A percentile compares a stretch with the other conserved stretches of the same genome.
Evolutionary conservation across 1,140 invertebrate genomes (phyloP).

Genomic region (Whitmania pigra): DNA sequence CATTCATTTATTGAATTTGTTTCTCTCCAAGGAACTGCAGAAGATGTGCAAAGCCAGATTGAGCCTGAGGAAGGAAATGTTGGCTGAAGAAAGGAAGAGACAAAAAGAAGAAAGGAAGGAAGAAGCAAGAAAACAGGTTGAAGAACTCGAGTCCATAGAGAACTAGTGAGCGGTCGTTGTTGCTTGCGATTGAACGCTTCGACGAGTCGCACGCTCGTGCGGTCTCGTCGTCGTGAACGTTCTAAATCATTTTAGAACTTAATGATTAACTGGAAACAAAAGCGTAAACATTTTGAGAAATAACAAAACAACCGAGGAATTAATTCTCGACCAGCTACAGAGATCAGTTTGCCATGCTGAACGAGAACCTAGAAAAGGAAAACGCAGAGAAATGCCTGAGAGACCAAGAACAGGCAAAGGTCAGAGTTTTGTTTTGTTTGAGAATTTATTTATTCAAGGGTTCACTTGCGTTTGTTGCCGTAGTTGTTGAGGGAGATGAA

Average conservation of each 20-base stretch:
- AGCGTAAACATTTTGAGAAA: neutral
- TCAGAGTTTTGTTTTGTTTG: neutral
- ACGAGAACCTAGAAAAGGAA: neutral
- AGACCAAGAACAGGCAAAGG: neutral
- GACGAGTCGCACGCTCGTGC: neutral
- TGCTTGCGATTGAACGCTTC: neutral
- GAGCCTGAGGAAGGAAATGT: neutral
- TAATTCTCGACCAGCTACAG: neutral
- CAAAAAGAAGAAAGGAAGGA: neutral
- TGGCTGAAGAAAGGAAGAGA: neutral
- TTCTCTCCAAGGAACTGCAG: neutral
- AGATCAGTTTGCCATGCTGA: slow-evolving; percentile 8
- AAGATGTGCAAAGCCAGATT: neutral
- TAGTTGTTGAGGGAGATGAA: neutral
- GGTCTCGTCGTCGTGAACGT: neutral
- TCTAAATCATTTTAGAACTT: neutral
- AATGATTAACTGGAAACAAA: neutral
- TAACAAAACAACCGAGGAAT: neutral
- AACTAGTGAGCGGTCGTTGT: slow-evolving; percentile 1
- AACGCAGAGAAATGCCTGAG: neutral
- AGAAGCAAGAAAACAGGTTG: slow-evolving; percentile 1
- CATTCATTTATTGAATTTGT: neutral
- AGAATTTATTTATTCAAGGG: neutral
- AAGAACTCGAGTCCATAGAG: slow-evolving; percentile 2
- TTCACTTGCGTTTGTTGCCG: neutral